Conservation (phyloP, 2,888 invertebrate species). For the Nebria salina region DNA sequence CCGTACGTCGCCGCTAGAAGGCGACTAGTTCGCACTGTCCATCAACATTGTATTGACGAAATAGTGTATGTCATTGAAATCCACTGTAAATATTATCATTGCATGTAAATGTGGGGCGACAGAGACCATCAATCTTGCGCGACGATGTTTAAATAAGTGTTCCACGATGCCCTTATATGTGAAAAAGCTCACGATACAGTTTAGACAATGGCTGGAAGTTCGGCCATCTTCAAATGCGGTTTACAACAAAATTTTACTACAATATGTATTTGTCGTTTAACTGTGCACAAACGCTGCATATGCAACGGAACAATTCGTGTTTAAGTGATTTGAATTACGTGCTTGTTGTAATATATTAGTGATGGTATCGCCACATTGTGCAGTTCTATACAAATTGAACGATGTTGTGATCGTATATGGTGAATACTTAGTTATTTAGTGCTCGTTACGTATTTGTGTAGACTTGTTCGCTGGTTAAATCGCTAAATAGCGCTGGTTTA, state of each 20-base stretch:
- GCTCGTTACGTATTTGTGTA: neutral
- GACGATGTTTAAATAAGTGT: conserved; percentile 64
- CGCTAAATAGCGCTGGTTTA: neutral
- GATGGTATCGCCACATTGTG: neutral
- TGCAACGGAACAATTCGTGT: neutral
- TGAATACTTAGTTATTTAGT: neutral
- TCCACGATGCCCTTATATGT: conserved; percentile 46
- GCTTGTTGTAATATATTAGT: neutral
- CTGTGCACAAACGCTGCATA: neutral
- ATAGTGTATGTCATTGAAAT: conserved; percentile 70
- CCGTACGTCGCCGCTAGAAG: conserved; percentile 68
- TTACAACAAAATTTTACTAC: neutral
- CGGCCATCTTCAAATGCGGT: conserved; percentile 77
- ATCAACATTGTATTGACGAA: conserved; percentile 78
- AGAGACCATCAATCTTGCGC: conserved; percentile 66
- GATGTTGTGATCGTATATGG: neutral
- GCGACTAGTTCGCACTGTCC: conserved; percentile 71
- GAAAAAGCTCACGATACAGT: conserved; percentile 48
- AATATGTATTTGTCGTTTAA: neutral
- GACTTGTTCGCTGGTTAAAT: neutral
- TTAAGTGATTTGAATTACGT: neutral
- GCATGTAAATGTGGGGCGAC: conserved; percentile 64
- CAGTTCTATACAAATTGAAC: neutral
- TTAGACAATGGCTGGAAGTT: conserved; percentile 62
- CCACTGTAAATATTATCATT: conserved; percentile 74